These are phyloP conservation scores for Cariama cristata DNA, from an alignment of 2,113 vertebrate species.

Conservation along the genomic window DNA sequence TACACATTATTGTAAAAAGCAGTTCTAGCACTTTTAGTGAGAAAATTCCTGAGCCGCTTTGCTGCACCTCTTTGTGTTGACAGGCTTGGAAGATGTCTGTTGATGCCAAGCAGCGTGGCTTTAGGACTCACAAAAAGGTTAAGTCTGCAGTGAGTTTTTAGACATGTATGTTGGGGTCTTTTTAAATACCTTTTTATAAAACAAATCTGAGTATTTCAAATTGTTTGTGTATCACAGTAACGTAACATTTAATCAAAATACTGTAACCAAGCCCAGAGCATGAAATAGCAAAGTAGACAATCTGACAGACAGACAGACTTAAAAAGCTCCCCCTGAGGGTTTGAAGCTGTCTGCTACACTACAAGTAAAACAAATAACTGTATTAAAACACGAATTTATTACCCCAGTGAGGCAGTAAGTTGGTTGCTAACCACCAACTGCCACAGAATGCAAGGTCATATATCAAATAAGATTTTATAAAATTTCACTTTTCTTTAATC, in stretches of 20 bases:
- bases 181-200: not conserved
- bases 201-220: not conserved
- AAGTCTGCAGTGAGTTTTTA: not conserved
- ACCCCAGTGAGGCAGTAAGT: not conserved
- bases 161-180: not conserved
- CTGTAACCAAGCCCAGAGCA: not conserved
- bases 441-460: not conserved
- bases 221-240: not conserved
- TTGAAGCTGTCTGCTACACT: not conserved
- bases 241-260: not conserved
- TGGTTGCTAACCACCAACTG: not conserved
- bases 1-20: not conserved
- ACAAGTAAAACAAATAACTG: constrained; percentile 6
- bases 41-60: not conserved
- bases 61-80: not conserved
- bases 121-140: not conserved
- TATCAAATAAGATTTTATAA: not conserved
- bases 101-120: not conserved
- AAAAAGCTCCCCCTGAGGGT: not conserved
- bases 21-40: not conserved
- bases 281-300: not conserved
- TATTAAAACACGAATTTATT: constrained; percentile 2
- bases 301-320: not conserved
- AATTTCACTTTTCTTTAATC: not conserved
- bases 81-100: not conserved